Base-by-base conservation (phyloP, 2,797 vertebrate species). In the Huso huso region DNA sequence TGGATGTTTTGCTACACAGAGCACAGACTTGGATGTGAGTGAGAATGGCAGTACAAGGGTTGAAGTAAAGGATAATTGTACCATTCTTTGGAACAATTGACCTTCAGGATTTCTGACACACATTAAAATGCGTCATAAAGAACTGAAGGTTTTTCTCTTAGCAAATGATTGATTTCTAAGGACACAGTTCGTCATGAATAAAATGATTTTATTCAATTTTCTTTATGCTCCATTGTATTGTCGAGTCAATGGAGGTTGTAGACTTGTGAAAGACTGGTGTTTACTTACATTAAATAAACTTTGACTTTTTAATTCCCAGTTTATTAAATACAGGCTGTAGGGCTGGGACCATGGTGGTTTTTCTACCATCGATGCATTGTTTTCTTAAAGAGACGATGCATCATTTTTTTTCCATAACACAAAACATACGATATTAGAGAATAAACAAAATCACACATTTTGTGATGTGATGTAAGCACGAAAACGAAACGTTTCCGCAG, bases 1-100 rank as follows among this genome's bases (percentile, higher is more conserved):
- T 76, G 73, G 63, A 64, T 58, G 69, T 72, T 68, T 65, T 1
- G 48, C 66, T 57, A 66, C 53, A 23, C 64, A 49, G 50, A 18
- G 66, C 68, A 66, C 69, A 49, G 61, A n/a, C 63, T 70, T 67
- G 6, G 72, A 73, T 72, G 72, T 72, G 67, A 74, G 77, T 70
- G 65, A 77, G 64, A 69, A 65, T 18, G 58, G 51, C 66, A 61
- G 62, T 66, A 68, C 10, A 63, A 51, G 23, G 49, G 7, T 10
- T 37, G 11, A 6, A 62, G 48, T 49, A 57, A 69, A 51, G 68
- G 64, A 66, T 4, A 37, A 60, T 63, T 59, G 10, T 13, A 12
- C 4, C 60, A 15, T 13, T 50, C 48, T 18, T 7, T n/a, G 55
- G 61, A 62, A 70, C 64, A 68, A 70, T 61, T 18, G 48, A 37